Evolutionary conservation across 2,113 vertebrate species (phyloP).

Genomic region (Oncorhynchus gorbuscha): DNA sequence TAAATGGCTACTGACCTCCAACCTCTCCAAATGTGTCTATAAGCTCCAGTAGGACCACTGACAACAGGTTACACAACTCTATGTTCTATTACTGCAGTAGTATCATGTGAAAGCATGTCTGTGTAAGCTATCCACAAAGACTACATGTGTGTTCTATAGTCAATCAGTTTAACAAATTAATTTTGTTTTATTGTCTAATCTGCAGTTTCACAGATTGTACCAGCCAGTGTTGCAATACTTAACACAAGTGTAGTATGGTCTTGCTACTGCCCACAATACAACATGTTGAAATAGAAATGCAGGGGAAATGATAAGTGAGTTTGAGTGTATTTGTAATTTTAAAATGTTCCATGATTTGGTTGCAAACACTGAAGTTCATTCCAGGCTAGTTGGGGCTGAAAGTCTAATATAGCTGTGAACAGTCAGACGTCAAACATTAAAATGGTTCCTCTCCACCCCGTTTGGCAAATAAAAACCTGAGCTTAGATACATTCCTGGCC

Average conservation of each 20-base stretch:
- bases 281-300: background rate
- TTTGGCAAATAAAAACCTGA: constrained; percentile 34
- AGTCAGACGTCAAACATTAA: constrained; percentile 6
- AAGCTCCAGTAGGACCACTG: background rate
- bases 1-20: background rate
- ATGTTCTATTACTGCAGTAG: background rate
- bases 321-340: background rate
- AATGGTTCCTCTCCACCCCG: constrained; percentile 28
- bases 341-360: background rate
- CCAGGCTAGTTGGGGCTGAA: background rate
- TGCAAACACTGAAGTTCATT: background rate
- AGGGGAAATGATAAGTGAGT: background rate
- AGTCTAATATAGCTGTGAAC: constrained; percentile 17
- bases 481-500: constrained; percentile 20
- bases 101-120: background rate
- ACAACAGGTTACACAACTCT: background rate
- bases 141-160: background rate
- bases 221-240: background rate
- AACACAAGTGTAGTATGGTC: background rate
- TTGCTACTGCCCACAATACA: constrained; percentile 12
- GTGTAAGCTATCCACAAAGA: background rate
- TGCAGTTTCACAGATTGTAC: background rate
- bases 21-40: background rate
- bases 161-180: background rate
- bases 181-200: background rate